A percentile compares a stretch with the other conserved stretches of the same genome.
These are phyloP conservation scores for Labeo calbasu DNA, from an alignment of 2,797 vertebrate genomes.

Conservation along the genomic window DNA sequence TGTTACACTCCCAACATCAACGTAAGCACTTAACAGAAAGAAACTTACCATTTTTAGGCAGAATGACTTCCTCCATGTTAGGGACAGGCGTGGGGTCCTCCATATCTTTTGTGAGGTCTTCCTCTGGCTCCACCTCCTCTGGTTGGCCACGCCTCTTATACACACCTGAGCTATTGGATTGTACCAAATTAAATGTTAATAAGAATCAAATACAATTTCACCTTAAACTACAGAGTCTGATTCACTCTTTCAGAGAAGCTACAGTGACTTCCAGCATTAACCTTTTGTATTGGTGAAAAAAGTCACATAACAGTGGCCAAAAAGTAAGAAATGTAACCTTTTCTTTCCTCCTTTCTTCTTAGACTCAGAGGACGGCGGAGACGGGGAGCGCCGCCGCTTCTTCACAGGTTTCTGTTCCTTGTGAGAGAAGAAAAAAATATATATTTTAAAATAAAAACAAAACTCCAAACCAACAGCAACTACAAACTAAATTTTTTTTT, in stretches of 20 bases:
- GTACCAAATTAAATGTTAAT: neutral
- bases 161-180: slow-evolving; percentile 70
- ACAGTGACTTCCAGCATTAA: neutral
- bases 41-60: slow-evolving; percentile 89
- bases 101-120: slow-evolving; percentile 98
- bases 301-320: neutral
- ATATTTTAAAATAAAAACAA: neutral
- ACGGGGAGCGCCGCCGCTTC: slow-evolving; percentile 92
- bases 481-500: neutral
- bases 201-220: neutral
- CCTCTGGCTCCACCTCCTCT: slow-evolving; percentile 87
- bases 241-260: neutral
- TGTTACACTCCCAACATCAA: neutral
- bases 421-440: slow-evolving; percentile 69
- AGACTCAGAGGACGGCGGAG: slow-evolving; percentile 86
- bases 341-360: slow-evolving; percentile 93
- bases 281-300: neutral
- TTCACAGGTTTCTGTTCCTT: slow-evolving; percentile 85
- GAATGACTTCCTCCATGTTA: slow-evolving; percentile 94
- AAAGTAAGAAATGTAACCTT: slow-evolving; percentile 74
- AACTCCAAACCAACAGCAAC: neutral
- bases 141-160: slow-evolving; percentile 84
- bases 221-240: neutral
- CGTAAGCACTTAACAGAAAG: neutral
- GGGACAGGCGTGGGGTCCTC: slow-evolving; percentile 96